Evolutionary conservation across 2,797 vertebrate species (phyloP), one percentile per base, ranked within the genome.

Genomic region (Sparus aurata): DNA sequence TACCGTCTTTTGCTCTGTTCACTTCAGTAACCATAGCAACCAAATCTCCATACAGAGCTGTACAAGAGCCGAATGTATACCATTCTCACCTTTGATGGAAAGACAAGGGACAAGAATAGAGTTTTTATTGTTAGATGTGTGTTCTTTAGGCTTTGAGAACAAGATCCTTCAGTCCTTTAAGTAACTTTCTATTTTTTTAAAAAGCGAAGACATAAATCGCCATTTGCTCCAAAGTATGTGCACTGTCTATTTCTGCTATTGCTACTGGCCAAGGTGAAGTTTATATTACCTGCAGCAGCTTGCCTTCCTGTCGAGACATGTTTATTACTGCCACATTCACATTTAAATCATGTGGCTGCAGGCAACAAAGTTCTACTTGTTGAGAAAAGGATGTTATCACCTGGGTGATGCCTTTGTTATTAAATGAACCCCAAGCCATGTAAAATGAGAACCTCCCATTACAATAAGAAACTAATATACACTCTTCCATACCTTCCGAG

Each of bases 11-110:
- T 52, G 61, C 73, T 63, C 69, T 59, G 54, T 78, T 78, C 73
- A 64, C 59, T 38, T 11, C 46, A 46, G 80, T 82, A 73, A 80
- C 82, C 82, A 88, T 83, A 67, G 79, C 77, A 83, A 90, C 85
- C 49, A 30, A 23, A 77, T 82, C 65, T 81, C 69, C 77, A 82
- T 80, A 79, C 45, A 67, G 68, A 71, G 65, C 57, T 58, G 63
- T 41, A 69, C 66, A 79, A 38, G 63, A 60, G 18, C 73, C 60
- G 76, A 54, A 73, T 50, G 34, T 70, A 67, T 62, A 74, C 62
- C 15, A 30, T 27, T 38, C 3, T 3, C 43, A 38, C 34, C 16
- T 3, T 45, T 57, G 59, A 72, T 69, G n/a, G 38, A 71, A 59
- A 72, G 54, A 78, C 65, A 80, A 60, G 30, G 45, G 57, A 73